Percentiles rank a stretch among this genome's conserved stretches.
Conservation (phyloP, 1,140 invertebrate species). For the Drosophila saltans region DNA sequence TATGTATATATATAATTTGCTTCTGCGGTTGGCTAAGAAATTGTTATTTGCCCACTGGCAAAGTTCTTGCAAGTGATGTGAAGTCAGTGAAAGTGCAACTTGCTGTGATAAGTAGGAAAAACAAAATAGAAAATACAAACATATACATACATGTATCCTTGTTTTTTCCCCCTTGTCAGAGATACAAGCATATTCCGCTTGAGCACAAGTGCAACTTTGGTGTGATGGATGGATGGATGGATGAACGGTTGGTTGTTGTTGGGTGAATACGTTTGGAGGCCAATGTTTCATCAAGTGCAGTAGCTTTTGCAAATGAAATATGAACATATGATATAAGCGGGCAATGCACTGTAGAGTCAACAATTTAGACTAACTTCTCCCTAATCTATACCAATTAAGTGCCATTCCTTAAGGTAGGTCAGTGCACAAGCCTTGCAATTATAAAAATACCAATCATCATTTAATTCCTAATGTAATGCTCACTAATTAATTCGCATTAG, state of each 20-base stretch:
- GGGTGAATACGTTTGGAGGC: constrained; percentile 51
- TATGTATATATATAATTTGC: background rate
- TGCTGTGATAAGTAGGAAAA: constrained; percentile 50
- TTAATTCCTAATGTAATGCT: constrained; percentile 9
- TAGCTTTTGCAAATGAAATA: constrained; percentile 29
- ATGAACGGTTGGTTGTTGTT: background rate
- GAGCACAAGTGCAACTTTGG: constrained; percentile 14
- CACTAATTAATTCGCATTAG: constrained; percentile 53
- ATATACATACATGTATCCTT: constrained; percentile 31
- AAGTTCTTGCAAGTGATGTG: constrained; percentile 10
- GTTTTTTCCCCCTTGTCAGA: constrained; percentile 49
- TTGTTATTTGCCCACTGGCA: background rate
- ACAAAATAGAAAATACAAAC: background rate
- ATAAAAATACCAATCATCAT: background rate
- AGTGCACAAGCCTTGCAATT: background rate
- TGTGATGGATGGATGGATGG: background rate
- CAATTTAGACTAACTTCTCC: background rate
- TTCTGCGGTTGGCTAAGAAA: background rate
- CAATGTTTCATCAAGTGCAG: constrained; percentile 73
- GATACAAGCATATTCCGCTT: constrained; percentile 33
- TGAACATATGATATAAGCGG: constrained; percentile 19
- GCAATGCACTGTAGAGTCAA: constrained; percentile 32
- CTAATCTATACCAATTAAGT: too few relatives aligned
- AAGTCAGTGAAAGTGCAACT: constrained; percentile 75
- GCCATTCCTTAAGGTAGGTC: background rate